Evolutionary conservation across 1,140 invertebrate genomes (phyloP).

Genomic region (Zophobas morio): DNA sequence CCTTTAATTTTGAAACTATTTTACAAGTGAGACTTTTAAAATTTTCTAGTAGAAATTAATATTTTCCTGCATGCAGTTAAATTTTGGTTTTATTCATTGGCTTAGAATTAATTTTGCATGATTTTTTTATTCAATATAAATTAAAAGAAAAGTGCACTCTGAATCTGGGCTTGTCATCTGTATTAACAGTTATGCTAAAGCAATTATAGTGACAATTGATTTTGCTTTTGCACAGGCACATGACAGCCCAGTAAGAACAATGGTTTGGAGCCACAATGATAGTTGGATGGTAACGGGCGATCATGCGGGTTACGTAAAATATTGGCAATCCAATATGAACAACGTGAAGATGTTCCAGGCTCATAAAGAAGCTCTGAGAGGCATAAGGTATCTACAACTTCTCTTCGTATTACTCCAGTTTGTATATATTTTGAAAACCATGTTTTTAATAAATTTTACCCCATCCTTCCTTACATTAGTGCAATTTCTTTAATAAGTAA

Average conservation of each 20-base stretch:
- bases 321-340: conserved; percentile 99
- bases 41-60: conserved; percentile 10
- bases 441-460: conserved; percentile 58
- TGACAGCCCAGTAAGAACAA: conserved; percentile 96
- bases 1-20: conserved; percentile 99
- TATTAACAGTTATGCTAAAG: conserved; percentile 1
- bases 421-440: conserved; percentile 54
- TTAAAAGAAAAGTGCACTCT: background rate
- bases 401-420: conserved; percentile 62
- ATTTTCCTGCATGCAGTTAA: background rate
- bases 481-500: conserved; percentile 55
- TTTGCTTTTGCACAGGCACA: conserved; percentile 84
- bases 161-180: background rate
- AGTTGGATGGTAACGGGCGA: conserved; percentile 99
- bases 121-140: too few species aligned
- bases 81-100: too few species aligned
- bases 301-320: conserved; percentile 98
- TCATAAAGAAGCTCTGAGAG: conserved; percentile 99
- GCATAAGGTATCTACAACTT: conserved; percentile 88
- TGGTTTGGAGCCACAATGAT: conserved; percentile 99
- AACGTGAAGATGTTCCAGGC: conserved; percentile 99
- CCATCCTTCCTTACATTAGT: conserved; percentile 58
- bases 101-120: too few species aligned
- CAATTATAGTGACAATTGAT: background rate
- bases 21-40: conserved; percentile 83